These are phyloP conservation scores for Melanotaenia boesemani DNA, from an alignment of 2,797 vertebrate species.

Conservation along the genomic window DNA sequence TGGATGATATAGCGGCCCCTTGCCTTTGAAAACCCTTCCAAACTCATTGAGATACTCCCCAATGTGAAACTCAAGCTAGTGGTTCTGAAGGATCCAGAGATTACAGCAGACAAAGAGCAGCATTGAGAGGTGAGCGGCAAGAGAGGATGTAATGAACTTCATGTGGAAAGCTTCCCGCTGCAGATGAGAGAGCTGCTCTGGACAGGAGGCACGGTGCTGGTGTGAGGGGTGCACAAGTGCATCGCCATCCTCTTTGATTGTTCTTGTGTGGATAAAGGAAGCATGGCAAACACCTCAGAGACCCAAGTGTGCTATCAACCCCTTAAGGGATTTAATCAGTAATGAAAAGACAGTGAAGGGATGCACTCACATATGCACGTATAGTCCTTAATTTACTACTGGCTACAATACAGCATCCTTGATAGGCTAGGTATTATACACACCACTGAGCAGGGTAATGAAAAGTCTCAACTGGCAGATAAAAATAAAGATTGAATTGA, in stretches of 20 bases:
- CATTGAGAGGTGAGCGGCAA: conserved; percentile 77
- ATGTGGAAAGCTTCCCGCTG: conserved; percentile 78
- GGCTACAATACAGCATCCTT: conserved; percentile 36
- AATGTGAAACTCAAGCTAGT: conserved; percentile 83
- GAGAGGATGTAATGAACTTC: conserved; percentile 83
- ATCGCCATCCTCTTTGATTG: conserved; percentile 63
- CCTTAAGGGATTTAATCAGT: conserved; percentile 43
- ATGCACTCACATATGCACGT: conserved; percentile 11
- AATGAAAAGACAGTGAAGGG: conserved; percentile 28
- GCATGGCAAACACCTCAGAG: conserved; percentile 50
- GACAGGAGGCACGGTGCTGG: conserved; percentile 55
- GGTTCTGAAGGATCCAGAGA: conserved; percentile 80
- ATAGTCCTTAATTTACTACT: conserved; percentile 17
- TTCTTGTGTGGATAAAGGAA: conserved; percentile 52
- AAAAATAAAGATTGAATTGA: conserved; percentile 43
- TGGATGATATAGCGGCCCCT: conserved; percentile 76
- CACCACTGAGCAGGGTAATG: conserved; percentile 64
- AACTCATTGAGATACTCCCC: conserved; percentile 80
- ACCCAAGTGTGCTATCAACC: conserved; percentile 12
- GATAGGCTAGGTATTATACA: conserved; percentile 43
- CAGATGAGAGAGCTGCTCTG: conserved; percentile 74
- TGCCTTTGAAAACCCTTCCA: conserved; percentile 83
- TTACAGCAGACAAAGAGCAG: conserved; percentile 81
- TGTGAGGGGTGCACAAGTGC: conserved; percentile 41
- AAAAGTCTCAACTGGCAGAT: conserved; percentile 44